phyloP scores from a whole-genome alignment of 2,113 vertebrate species.

The Paratilapia polleni region DNA sequence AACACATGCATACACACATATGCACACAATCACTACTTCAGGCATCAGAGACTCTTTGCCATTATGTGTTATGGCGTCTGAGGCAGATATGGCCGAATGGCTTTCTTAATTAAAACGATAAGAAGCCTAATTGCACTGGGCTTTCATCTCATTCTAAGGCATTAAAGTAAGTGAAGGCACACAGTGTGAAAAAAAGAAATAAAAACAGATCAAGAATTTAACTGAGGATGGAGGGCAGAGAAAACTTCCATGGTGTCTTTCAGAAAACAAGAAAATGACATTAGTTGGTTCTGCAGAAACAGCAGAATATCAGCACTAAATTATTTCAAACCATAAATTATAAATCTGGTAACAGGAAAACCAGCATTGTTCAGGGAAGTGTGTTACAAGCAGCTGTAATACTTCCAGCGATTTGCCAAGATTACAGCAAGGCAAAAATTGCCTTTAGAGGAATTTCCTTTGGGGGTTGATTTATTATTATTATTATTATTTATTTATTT shows the following conservation, averaged over 20 bases:
- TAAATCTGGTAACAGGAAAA: slow-evolving; percentile 18
- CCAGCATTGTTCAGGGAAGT: neutral
- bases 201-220: slow-evolving; percentile 71
- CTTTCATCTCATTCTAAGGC: slow-evolving; percentile 77
- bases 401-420: neutral
- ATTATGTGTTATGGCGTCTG: slow-evolving; percentile 78
- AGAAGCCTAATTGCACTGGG: slow-evolving; percentile 83
- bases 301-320: slow-evolving; percentile 10
- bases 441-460: slow-evolving; percentile 1
- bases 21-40: slow-evolving; percentile 60
- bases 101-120: slow-evolving; percentile 87
- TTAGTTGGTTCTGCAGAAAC: slow-evolving; percentile 14
- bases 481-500: no score
- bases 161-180: slow-evolving; percentile 75
- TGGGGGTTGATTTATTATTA: neutral
- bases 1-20: slow-evolving; percentile 7
- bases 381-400: slow-evolving; percentile 7
- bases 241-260: slow-evolving; percentile 57
- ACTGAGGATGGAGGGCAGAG: slow-evolving; percentile 59
- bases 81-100: slow-evolving; percentile 80
- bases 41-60: slow-evolving; percentile 74
- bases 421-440: neutral
- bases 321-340: slow-evolving; percentile 27
- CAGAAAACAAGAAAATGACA: slow-evolving; percentile 42
- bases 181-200: slow-evolving; percentile 65